A percentile compares a stretch with the other conserved stretches of the same genome.
Conservation (phyloP, 2,113 vertebrate genomes). For the Barbus barbus region DNA sequence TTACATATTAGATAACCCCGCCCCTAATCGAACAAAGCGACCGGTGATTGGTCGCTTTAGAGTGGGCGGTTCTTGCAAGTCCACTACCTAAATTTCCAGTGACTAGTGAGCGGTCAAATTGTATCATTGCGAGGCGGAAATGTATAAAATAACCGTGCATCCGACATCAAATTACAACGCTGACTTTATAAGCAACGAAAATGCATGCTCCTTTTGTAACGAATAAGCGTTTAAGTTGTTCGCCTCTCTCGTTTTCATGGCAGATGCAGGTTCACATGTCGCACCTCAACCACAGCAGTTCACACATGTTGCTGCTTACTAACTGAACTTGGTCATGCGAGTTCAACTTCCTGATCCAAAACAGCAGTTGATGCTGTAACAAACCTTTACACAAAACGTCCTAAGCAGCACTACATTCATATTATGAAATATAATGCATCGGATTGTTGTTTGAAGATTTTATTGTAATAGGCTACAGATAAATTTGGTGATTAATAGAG, state of each 20-base stretch:
- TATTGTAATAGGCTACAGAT: neutral
- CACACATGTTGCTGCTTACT: too few relatives aligned
- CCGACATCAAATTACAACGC: neutral
- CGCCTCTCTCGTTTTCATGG: neutral
- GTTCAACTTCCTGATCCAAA: conserved; percentile 2
- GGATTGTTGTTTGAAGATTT: neutral
- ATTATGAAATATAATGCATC: neutral
- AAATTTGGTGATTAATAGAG: neutral
- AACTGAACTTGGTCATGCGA: neutral
- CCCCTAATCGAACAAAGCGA: neutral
- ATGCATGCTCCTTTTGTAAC: neutral
- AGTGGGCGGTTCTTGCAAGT: too few relatives aligned
- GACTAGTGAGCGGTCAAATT: neutral
- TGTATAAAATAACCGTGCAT: neutral
- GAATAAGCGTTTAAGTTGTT: neutral
- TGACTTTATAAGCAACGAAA: neutral
- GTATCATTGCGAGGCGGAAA: neutral
- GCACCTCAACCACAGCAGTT: neutral
- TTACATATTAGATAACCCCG: neutral
- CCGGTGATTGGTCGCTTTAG: neutral
- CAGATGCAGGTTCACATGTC: neutral
- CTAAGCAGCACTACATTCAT: neutral
- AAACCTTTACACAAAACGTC: neutral
- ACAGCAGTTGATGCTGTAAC: neutral
- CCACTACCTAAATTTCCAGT: too few relatives aligned